Percentiles rank a stretch among this genome's conserved stretches.
Evolutionary conservation across 2,113 vertebrate species (phyloP).

Genomic region (Plestiodon gilberti): DNA sequence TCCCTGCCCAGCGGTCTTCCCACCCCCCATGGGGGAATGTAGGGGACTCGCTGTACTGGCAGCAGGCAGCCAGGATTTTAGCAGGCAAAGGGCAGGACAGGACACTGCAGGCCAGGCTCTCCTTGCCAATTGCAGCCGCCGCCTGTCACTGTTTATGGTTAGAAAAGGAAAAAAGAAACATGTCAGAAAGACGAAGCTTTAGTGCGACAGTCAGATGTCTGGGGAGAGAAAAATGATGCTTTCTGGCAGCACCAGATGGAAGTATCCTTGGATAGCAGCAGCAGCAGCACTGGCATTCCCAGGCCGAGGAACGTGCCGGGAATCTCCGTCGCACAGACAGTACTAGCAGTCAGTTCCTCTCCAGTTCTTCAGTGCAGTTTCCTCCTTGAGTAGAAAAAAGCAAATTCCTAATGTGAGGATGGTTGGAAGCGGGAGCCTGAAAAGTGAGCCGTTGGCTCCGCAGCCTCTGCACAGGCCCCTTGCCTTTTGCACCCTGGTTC

Average conservation of each 20-base stretch:
- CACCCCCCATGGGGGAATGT: too few relatives aligned
- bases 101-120: too few relatives aligned
- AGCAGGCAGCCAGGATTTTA: too few relatives aligned
- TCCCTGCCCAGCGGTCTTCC: too few relatives aligned
- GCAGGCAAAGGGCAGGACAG: too few relatives aligned
- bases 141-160: too few relatives aligned
- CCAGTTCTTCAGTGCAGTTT: not conserved
- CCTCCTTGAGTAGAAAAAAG: not conserved
- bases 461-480: not conserved
- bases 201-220: not conserved
- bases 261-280: constrained; percentile 52
- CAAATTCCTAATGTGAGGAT: not conserved
- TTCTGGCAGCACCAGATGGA: constrained; percentile 44
- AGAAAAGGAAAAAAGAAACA: rapidly evolving
- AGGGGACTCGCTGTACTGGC: too few relatives aligned
- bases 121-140: too few relatives aligned
- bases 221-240: constrained; percentile 32
- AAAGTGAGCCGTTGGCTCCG: not conserved
- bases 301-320: constrained; percentile 13
- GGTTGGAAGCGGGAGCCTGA: not conserved
- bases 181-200: not conserved
- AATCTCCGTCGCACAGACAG: not conserved
- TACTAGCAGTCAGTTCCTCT: too few relatives aligned
- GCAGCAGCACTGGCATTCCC: constrained; percentile 45
- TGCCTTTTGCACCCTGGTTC: too few relatives aligned